Conservation (phyloP, 2,113 vertebrate genomes). For the Zootoca vivipara region DNA sequence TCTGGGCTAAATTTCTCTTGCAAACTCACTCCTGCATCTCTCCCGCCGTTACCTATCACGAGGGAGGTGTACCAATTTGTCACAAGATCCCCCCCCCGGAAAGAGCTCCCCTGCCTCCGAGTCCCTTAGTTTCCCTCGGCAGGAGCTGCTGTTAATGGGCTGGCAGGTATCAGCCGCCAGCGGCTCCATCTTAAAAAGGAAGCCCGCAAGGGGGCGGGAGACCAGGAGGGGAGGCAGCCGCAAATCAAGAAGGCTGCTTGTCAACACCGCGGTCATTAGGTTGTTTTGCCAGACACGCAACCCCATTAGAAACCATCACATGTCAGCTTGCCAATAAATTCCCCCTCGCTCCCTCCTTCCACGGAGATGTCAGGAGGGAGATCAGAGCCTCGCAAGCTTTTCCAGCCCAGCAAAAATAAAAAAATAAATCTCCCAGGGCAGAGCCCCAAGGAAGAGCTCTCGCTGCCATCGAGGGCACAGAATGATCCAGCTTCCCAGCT, state of each 20-base stretch:
- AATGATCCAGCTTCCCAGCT: not conserved
- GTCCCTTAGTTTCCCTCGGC: not conserved
- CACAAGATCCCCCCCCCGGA: not conserved
- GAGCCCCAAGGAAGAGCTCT: not conserved
- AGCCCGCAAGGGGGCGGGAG: not conserved
- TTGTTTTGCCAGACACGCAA: not conserved
- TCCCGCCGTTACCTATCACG: not conserved
- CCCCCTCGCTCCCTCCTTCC: too few species aligned
- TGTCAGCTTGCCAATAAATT: not conserved
- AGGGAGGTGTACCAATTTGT: not conserved
- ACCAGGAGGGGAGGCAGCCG: not conserved
- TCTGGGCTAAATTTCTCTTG: too few species aligned
- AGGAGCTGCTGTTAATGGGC: not conserved
- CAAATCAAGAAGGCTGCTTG: not conserved
- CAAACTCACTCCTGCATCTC: not conserved
- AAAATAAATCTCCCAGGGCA: not conserved
- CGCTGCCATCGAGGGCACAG: not conserved
- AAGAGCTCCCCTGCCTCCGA: not conserved
- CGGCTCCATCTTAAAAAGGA: not conserved
- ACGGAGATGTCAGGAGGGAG: conserved; percentile 4
- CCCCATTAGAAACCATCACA: conserved; percentile 27
- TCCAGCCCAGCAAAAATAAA: too few species aligned
- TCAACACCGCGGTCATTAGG: not conserved
- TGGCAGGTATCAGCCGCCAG: not conserved
- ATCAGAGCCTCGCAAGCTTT: not conserved